Base-by-base conservation (phyloP, 2,888 invertebrate genomes). In the Encarsia formosa region DNA sequence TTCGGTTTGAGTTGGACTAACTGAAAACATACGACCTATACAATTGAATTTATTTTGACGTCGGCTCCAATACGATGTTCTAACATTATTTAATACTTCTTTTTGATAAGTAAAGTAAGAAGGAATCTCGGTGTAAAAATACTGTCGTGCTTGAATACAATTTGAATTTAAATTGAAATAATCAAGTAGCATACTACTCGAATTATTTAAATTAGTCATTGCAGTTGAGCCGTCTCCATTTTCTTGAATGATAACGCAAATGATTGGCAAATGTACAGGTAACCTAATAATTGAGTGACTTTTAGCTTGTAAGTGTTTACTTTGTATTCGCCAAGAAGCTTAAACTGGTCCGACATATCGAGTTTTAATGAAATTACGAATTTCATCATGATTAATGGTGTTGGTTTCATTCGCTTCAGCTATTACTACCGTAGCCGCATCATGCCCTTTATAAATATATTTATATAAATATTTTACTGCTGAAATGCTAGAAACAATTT, bases 1-100 rank as follows among this genome's bases (percentile, higher is more conserved):
- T 59, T 67, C 67, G 1, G 35, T 19, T 26, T 67, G 61, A 13
- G 38, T 49, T 11, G 62, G 58, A 20, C 44, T 54, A 6, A 66
- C 62, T 11, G 58, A 43, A 37, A 61, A 62, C 43, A 65, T 61
- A 23, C 64, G 41, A 6, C 58, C 58, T 16, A 65, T 59, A 13
- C 26, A 32, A 39, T 55, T 55, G n/a, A 41, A 51, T 4, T 42
- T 39, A 20, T 37, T 6, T 26, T 46, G 29, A 8, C 59, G 44
- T 6, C n/a, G n/a, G 11, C 53, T 49, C 43, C 57, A 42, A 37
- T 13, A 32, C 13, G 24, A 26, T 16, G 13, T 22, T 29, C 13
- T 22, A 4, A 44, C 8, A 29, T 11, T 16, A 29, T 20, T 35
- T 5, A 18, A 29, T 13, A 46, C 35, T 18, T 16, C 16, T 42